phyloP scores from a whole-genome alignment of 2,113 vertebrate genomes.

The Siphamia tubifer region DNA sequence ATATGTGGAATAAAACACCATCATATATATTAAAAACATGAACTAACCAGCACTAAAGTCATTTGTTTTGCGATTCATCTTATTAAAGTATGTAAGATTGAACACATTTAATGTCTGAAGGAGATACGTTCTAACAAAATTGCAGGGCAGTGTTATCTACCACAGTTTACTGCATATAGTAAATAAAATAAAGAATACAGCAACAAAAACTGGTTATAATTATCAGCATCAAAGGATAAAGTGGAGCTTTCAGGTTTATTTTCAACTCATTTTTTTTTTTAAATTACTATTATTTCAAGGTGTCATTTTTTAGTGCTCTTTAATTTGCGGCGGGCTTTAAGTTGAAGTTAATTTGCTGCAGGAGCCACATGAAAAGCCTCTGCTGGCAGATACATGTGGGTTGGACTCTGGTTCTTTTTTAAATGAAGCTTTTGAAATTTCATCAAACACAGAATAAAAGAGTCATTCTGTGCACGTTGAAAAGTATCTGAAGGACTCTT shows the following conservation, averaged over 20 bases:
- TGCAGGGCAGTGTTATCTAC: too few species aligned
- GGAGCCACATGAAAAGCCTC: constrained; percentile 42
- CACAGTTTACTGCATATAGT: neutral
- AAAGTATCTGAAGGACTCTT: constrained; percentile 24
- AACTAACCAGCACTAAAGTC: too few species aligned
- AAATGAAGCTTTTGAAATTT: constrained; percentile 27
- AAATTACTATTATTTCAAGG: constrained; percentile 27
- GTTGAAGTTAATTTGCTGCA: constrained; percentile 36
- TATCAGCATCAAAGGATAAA: constrained; percentile 32
- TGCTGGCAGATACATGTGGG: constrained; percentile 11
- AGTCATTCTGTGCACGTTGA: neutral
- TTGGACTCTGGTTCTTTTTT: neutral
- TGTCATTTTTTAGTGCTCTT: neutral
- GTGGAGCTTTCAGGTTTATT: constrained; percentile 5
- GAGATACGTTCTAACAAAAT: too few species aligned
- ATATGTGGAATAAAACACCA: too few species aligned
- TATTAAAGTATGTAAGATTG: too few species aligned
- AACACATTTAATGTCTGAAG: too few species aligned
- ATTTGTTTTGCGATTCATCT: too few species aligned
- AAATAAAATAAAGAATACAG: neutral
- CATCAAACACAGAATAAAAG: constrained; percentile 32
- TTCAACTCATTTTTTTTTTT: constrained; percentile 11
- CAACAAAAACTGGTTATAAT: constrained; percentile 29
- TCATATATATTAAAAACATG: too few species aligned
- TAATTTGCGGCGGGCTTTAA: constrained; percentile 32